Percentiles rank a stretch among this genome's conserved stretches.
These are phyloP conservation scores for Sarcophaga bullata DNA, from an alignment of 1,140 invertebrate species.

Conservation along the genomic window DNA sequence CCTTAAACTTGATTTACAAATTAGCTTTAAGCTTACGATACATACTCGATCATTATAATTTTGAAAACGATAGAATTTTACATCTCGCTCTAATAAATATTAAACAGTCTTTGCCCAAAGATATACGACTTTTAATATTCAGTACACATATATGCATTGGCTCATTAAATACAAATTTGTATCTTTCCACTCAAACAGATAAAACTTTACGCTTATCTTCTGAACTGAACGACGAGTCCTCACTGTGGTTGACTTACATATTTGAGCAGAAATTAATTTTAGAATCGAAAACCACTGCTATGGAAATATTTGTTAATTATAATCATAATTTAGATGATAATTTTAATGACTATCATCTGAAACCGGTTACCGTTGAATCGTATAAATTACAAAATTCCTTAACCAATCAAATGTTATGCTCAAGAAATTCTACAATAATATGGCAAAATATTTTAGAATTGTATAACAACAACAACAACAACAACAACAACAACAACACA, in stretches of 20 bases:
- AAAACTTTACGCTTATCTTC: too few relatives aligned
- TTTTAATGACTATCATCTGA: conserved; percentile 25
- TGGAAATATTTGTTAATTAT: conserved; percentile 20
- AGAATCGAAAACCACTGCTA: not conserved
- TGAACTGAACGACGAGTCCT: not conserved
- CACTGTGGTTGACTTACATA: not conserved
- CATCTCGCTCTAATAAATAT: conserved; percentile 3
- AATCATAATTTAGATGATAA: not conserved
- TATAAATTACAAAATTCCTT: not conserved
- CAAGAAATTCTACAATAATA: not conserved
- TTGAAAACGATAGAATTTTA: not conserved
- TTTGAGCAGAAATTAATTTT: conserved; percentile 19
- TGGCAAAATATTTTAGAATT: conserved; percentile 12
- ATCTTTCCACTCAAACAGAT: not conserved
- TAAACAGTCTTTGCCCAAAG: not conserved
- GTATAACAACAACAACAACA: not conserved
- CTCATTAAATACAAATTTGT: not conserved
- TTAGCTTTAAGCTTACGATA: conserved; percentile 10
- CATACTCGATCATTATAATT: not conserved
- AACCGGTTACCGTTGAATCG: not conserved
- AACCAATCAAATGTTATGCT: not conserved
- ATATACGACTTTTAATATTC: not conserved
- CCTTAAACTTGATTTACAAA: not conserved
- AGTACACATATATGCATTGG: not conserved
- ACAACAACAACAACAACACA: not conserved